These are phyloP conservation scores for Acrocephalus arundinaceus DNA, from an alignment of 2,113 vertebrate genomes.

Conservation along the genomic window DNA sequence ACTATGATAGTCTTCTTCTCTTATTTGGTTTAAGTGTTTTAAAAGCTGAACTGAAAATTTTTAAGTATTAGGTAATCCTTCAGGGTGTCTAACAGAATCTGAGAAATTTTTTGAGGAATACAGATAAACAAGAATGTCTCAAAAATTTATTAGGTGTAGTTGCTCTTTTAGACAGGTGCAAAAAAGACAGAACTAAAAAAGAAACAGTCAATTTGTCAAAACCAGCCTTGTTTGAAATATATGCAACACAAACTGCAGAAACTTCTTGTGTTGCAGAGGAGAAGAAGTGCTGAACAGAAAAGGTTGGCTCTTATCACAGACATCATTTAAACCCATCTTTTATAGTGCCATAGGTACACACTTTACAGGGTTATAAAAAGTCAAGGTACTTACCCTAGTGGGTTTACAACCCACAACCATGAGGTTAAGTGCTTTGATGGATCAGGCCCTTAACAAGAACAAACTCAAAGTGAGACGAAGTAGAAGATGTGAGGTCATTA, in stretches of 20 bases:
- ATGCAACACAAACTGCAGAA: constrained; percentile 26
- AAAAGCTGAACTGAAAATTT: constrained; percentile 5
- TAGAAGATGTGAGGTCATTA: neutral
- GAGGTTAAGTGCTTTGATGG: constrained; percentile 46
- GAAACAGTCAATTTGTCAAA: constrained; percentile 29
- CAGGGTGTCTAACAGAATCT: neutral
- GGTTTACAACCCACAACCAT: constrained; percentile 41
- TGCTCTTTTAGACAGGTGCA: neutral
- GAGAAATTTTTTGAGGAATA: constrained; percentile 7
- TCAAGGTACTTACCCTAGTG: constrained; percentile 38
- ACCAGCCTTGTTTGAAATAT: constrained; percentile 55
- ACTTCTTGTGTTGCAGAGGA: constrained; percentile 24
- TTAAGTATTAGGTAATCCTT: constrained; percentile 8
- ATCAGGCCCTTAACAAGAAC: constrained; percentile 46
- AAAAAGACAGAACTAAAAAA: constrained; percentile 35
- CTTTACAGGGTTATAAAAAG: constrained; percentile 59
- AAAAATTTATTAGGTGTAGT: constrained; percentile 1
- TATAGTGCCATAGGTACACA: constrained; percentile 40
- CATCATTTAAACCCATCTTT: constrained; percentile 45
- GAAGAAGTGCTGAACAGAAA: constrained; percentile 14
- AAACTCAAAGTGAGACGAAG: constrained; percentile 10
- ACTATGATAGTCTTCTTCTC: neutral
- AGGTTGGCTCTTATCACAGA: constrained; percentile 31
- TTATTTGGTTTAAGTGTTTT: neutral
- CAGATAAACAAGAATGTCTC: neutral